Evolutionary conservation across 1,140 invertebrate species (phyloP), one percentile per base, ranked within the genome.

Genomic region (Prorops nasuta): DNA sequence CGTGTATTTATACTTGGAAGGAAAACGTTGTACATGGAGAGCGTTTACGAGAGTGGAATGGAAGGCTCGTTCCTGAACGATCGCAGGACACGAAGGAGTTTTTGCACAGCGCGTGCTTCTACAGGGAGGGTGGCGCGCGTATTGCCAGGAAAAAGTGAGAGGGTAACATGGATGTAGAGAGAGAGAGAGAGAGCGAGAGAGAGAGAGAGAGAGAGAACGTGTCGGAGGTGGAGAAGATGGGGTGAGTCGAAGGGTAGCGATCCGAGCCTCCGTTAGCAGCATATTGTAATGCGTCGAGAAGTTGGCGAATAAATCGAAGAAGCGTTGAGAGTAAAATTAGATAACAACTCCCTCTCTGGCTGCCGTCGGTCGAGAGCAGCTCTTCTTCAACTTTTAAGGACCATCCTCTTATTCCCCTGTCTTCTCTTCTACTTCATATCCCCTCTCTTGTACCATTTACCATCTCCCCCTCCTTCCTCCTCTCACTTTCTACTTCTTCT

Each of bases 261-360:
- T 71, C 62, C 63, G 59, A 10, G 58, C 51, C 66, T 66, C 64
- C 64, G 67, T 73, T 74, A 70, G 71, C 57, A 71, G 73, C 74
- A 77, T 77, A 77, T 77, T 77, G 74, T 76, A 77, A 77, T 74
- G 72, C 69, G 68, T 65, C 67, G 66, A 72, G 63, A 77, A 77
- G 74, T 77, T 77, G 63, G 73, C 65, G 73, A 74, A 77, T 77
- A 77, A 77, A 77, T 77, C 74, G 74, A 77, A 77, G 71, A 76
- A 77, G 73, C 71, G 73, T 76, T 77, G 72, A 75, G 72, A 76
- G 74, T 77, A 74, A 77, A 77, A 77, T 77, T 77, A 77, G 74
- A 76, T 77, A 77, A 77, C 73, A 76, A 76, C 72, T 74, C 68
- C 64, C 62, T 58, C 55, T 57, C 47, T 67, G 58, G 59, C 60